Conservation (phyloP, 2,888 invertebrate genomes). For the Atrina japonica region DNA sequence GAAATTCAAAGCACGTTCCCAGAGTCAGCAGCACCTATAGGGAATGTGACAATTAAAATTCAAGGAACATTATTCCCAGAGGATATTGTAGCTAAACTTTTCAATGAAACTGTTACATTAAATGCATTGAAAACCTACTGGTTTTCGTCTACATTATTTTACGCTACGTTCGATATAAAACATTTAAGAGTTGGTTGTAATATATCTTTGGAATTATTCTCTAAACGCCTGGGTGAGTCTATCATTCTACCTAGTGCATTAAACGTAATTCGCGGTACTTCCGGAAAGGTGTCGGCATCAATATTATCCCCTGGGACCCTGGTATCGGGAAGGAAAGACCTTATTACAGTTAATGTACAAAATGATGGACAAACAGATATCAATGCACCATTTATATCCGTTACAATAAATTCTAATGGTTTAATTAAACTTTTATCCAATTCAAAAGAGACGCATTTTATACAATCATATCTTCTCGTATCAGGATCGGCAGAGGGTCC, state of each 20-base stretch:
- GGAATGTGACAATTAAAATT: conserved; percentile 35
- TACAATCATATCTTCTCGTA: conserved; percentile 24
- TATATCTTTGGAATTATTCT: conserved; percentile 6
- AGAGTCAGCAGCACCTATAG: not conserved
- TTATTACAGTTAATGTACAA: conserved; percentile 24
- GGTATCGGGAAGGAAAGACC: conserved; percentile 29
- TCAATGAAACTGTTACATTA: conserved; percentile 6
- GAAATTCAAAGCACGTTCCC: conserved; percentile 40
- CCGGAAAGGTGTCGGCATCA: conserved; percentile 19
- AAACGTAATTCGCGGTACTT: conserved; percentile 16
- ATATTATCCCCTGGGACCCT: conserved; percentile 17
- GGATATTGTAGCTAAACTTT: conserved; percentile 22
- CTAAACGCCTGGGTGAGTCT: not conserved
- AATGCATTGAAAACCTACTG: conserved; percentile 1
- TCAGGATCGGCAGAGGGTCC: conserved; percentile 24
- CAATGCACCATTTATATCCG: conserved; percentile 18
- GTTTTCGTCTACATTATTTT: conserved; percentile 38
- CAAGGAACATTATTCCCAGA: conserved; percentile 38
- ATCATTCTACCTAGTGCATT: not conserved
- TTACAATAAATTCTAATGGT: conserved; percentile 26
- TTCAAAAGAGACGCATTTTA: not conserved
- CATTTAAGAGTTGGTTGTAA: not conserved
- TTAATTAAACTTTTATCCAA: conserved; percentile 22
- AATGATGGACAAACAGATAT: conserved; percentile 43
- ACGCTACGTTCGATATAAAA: conserved; percentile 39